Percentiles rank a stretch among this genome's conserved stretches.
phyloP scores from a whole-genome alignment of 2,797 vertebrate genomes.

The Argentina silus region DNA sequence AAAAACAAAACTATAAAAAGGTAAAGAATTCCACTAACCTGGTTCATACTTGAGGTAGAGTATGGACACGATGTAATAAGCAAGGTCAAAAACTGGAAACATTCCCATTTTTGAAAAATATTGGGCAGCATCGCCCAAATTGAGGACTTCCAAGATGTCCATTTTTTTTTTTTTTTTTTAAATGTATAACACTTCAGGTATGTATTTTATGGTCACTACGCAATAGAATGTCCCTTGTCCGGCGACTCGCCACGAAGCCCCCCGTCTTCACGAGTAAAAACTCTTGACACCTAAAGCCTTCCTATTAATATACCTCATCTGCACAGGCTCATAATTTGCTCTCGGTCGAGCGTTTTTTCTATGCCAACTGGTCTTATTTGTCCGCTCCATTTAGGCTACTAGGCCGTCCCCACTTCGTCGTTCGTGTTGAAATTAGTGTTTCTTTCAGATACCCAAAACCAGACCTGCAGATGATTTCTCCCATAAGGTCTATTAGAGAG shows the following conservation, averaged over 20 bases:
- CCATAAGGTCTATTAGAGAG: neutral
- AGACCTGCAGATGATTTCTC: neutral
- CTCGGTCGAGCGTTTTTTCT: conserved; percentile 24
- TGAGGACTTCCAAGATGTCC: conserved; percentile 85
- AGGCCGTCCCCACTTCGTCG: conserved; percentile 9
- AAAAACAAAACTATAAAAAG: conserved; percentile 1
- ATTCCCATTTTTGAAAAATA: conserved; percentile 92
- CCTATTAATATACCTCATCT: conserved; percentile 81
- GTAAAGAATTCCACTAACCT: conserved; percentile 77
- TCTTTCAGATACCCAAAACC: neutral
- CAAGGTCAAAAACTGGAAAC: conserved; percentile 94
- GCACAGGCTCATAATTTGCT: conserved; percentile 47
- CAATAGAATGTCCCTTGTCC: conserved; percentile 55
- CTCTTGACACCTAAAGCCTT: conserved; percentile 62
- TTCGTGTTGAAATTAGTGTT: neutral
- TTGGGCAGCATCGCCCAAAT: conserved; percentile 86
- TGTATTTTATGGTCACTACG: conserved; percentile 56
- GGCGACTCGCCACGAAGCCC: conserved; percentile 64
- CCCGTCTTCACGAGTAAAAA: conserved; percentile 66
- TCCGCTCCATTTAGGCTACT: conserved; percentile 11
- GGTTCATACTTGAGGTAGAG: conserved; percentile 98
- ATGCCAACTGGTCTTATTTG: conserved; percentile 20
- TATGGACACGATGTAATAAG: conserved; percentile 96
- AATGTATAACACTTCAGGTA: conserved; percentile 8
- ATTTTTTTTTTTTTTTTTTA: conserved; percentile 81